These are phyloP conservation scores for Beroe forskalii DNA, from an alignment of 37 sponge, comb jelly and placozoan species.

Conservation along the genomic window DNA sequence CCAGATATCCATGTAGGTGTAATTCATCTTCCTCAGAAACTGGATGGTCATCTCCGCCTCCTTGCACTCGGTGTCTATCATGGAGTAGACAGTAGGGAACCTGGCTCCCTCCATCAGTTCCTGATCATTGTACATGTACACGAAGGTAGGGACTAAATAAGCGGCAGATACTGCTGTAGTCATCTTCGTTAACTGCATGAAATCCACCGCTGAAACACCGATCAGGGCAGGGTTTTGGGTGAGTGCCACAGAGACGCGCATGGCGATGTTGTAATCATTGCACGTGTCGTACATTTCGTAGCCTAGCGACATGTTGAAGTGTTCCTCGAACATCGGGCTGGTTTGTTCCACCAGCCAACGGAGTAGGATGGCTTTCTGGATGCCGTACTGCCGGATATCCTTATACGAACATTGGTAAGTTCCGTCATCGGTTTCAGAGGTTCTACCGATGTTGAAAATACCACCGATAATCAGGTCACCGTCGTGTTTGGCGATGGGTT, in stretches of 20 bases:
- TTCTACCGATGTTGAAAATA: not conserved
- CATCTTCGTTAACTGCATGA: not conserved
- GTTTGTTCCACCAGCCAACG: not conserved
- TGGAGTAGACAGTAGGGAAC: slow-evolving; percentile 1
- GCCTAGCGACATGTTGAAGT: slow-evolving; percentile 41
- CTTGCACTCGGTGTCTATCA: slow-evolving; percentile 23
- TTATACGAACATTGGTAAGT: not conserved
- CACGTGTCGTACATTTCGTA: slow-evolving; percentile 55
- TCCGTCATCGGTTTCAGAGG: not conserved
- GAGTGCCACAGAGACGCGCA: not conserved
- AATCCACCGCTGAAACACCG: slow-evolving; percentile 9
- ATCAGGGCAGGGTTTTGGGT: not conserved
- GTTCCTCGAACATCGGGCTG: not conserved
- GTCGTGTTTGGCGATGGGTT: not conserved
- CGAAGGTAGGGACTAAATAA: not conserved
- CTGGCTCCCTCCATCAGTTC: not conserved
- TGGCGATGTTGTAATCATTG: not conserved
- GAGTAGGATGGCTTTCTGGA: slow-evolving; percentile 25
- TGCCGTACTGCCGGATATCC: not conserved
- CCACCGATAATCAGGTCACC: slow-evolving; percentile 1
- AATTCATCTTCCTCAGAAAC: slow-evolving; percentile 9
- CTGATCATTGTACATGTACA: slow-evolving; percentile 24
- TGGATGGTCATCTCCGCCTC: slow-evolving; percentile 32
- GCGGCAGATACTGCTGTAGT: not conserved
- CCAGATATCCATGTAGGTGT: slow-evolving; percentile 43